phyloP scores from a whole-genome alignment of 2,113 vertebrate species.

The Rhineura floridana region DNA sequence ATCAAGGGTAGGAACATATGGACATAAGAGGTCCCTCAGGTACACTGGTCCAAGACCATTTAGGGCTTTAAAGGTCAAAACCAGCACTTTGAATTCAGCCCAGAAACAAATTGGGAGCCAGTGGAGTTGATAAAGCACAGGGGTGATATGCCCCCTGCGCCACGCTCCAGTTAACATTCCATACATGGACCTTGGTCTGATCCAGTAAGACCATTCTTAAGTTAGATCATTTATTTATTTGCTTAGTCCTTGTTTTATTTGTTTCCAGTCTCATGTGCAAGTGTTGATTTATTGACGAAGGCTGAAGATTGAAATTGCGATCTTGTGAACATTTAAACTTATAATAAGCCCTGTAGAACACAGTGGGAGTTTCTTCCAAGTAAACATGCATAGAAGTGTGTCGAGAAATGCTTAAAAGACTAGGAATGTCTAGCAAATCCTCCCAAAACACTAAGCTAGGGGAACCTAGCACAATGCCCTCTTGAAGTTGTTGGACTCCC shows the following conservation, averaged over 20 bases:
- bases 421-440: neutral
- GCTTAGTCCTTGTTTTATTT: neutral
- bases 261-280: neutral
- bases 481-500: too few relatives aligned
- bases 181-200: neutral
- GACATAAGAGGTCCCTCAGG: too few relatives aligned
- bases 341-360: neutral
- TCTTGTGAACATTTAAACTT: neutral
- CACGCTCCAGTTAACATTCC: too few relatives aligned
- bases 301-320: neutral
- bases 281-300: neutral
- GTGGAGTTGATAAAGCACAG: too few relatives aligned
- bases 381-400: neutral
- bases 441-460: neutral
- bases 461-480: too few relatives aligned
- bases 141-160: too few relatives aligned
- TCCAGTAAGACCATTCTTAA: neutral
- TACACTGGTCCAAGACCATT: too few relatives aligned
- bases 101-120: too few relatives aligned
- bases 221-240: neutral
- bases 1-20: too few relatives aligned
- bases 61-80: too few relatives aligned
- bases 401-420: neutral
- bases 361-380: neutral
- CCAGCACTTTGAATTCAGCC: too few relatives aligned